These are phyloP conservation scores for Chymomyza procnemis DNA, from an alignment of 2,888 invertebrate genomes.

Conservation along the genomic window DNA sequence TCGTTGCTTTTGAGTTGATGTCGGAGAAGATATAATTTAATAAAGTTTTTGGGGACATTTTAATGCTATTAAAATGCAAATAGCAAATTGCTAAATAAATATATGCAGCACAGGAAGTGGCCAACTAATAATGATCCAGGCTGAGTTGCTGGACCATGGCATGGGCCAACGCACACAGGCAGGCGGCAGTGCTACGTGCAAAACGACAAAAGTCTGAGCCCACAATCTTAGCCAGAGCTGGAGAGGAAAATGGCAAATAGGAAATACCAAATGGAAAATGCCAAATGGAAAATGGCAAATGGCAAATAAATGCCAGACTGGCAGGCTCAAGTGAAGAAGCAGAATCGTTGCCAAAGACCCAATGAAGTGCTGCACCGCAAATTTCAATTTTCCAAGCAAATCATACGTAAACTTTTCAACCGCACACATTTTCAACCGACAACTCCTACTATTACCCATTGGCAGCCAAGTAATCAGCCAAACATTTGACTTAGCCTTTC, in stretches of 20 bases:
- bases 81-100: slow-evolving; percentile 25
- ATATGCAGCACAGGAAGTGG: slow-evolving; percentile 15
- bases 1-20: too few species aligned
- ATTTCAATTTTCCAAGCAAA: slow-evolving; percentile 67
- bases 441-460: background rate
- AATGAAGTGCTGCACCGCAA: slow-evolving; percentile 46
- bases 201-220: background rate
- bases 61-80: slow-evolving; percentile 46
- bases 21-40: background rate
- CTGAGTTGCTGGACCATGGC: background rate
- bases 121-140: slow-evolving; percentile 37
- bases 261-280: background rate
- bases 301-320: slow-evolving; percentile 23
- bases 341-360: slow-evolving; percentile 14
- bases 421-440: slow-evolving; percentile 10
- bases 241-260: background rate
- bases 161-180: background rate
- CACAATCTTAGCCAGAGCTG: background rate
- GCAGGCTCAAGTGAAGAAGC: background rate
- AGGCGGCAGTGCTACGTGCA: too few species aligned
- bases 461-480: slow-evolving; percentile 53
- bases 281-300: background rate
- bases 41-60: slow-evolving; percentile 26
- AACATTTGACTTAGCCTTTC: slow-evolving; percentile 67
- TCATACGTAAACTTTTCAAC: slow-evolving; percentile 62